Evolutionary conservation across 2,888 invertebrate genomes (phyloP).

Genomic region (Hedya salicella): DNA sequence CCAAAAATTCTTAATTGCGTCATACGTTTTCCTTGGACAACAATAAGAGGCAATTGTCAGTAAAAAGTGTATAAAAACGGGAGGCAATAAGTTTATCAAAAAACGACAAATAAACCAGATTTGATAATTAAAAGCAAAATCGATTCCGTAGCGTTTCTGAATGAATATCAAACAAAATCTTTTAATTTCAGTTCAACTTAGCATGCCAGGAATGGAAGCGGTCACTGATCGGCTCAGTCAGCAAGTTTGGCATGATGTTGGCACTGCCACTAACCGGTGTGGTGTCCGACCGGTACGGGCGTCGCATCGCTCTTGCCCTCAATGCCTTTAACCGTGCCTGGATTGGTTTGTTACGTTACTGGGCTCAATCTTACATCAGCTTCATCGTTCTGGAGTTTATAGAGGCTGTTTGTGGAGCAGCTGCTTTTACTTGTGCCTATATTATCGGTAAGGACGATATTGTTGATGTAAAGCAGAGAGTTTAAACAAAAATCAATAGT

Average conservation of each 20-base stretch:
- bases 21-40: too few species aligned
- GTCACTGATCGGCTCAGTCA: conserved; percentile 86
- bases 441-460: conserved; percentile 77
- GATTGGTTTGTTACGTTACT: conserved; percentile 80
- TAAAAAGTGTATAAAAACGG: too few species aligned
- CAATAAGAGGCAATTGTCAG: too few species aligned
- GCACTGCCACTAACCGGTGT: conserved; percentile 86
- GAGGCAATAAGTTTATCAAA: too few species aligned
- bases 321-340: conserved; percentile 79
- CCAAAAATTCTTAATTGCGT: too few species aligned
- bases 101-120: too few species aligned
- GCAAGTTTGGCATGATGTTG: conserved; percentile 86
- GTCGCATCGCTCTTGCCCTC: conserved; percentile 73
- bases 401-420: conserved; percentile 84
- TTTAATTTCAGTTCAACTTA: conserved; percentile 73
- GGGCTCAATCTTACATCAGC: conserved; percentile 82
- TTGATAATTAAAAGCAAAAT: too few species aligned
- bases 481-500: too few species aligned
- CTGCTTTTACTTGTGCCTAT: conserved; percentile 86
- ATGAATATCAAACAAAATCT: too few species aligned
- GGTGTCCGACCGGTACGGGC: conserved; percentile 86
- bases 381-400: conserved; percentile 86
- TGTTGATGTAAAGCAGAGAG: too few species aligned
- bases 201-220: conserved; percentile 86
- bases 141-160: too few species aligned